These are phyloP conservation scores for Pycnomerus fuliginosus DNA, from an alignment of 2,888 invertebrate genomes.

Conservation along the genomic window DNA sequence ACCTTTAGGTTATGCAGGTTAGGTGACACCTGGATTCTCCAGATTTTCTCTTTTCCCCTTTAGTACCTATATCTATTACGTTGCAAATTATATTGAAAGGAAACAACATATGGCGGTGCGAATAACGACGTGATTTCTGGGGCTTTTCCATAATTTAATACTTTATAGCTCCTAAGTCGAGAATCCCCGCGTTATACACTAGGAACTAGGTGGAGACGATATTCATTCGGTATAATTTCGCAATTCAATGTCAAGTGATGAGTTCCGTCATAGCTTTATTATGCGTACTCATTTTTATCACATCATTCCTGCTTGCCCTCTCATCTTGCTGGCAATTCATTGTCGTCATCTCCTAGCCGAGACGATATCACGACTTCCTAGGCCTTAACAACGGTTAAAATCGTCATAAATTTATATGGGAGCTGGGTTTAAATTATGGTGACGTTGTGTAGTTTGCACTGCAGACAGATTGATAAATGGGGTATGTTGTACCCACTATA, in stretches of 20 bases:
- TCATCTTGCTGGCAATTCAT: constrained; percentile 26
- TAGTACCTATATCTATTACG: too few species aligned
- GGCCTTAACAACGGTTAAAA: constrained; percentile 13
- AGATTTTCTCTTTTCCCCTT: too few species aligned
- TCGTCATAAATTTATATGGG: constrained; percentile 22
- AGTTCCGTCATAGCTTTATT: constrained; percentile 35
- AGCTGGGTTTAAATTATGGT: constrained; percentile 26
- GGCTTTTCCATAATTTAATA: constrained; percentile 28
- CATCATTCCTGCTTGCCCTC: constrained; percentile 29
- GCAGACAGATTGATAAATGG: constrained; percentile 30
- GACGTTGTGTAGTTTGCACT: constrained; percentile 24
- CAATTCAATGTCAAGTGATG: constrained; percentile 32
- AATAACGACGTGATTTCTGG: constrained; percentile 17
- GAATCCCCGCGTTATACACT: constrained; percentile 25
- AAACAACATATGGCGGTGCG: constrained; percentile 26
- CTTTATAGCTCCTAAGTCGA: constrained; percentile 27
- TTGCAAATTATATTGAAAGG: too few species aligned
- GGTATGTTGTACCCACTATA: constrained; percentile 24
- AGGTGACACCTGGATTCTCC: too few species aligned
- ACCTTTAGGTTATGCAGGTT: too few species aligned
- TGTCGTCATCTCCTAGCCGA: constrained; percentile 8
- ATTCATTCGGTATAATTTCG: constrained; percentile 31
- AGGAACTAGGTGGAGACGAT: constrained; percentile 27
- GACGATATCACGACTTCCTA: constrained; percentile 10
- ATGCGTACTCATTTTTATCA: constrained; percentile 33